Base-by-base conservation (phyloP, 2,797 vertebrate genomes). In the Coreius guichenoti region DNA sequence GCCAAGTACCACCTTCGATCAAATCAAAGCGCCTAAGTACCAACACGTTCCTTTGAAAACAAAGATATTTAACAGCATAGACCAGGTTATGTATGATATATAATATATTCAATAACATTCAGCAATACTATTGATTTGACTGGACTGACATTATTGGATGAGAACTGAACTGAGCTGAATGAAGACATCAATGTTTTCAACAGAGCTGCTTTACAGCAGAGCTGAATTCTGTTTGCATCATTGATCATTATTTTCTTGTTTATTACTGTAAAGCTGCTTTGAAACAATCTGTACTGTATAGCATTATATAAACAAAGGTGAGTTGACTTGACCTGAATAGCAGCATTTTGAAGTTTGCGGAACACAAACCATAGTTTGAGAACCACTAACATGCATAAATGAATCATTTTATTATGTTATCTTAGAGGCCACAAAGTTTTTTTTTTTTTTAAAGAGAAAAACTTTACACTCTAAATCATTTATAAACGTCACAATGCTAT, bases 101-200 rank as follows among this genome's bases (percentile, higher is more conserved):
- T 3, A 21, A 54, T 54, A 56, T 4, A 23, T 56, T 56, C 51
- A 23, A 21, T 56, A 9, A 21, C 8, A 23, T 56, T 23, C 21
- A 56, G 54, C 54, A 29, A 29, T 29, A 63, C 16, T 14, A 29
- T 13, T 29, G 5, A 63, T 29, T 63, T 26, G n/a, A 80, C 87
- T 89, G 81, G 82, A 85, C 83, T 87, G 84, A 86, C 86, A 80
- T 83, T 49, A 17, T 17, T 49, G 47, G 49, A 47, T 47, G 45
- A 19, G 49, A 51, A 19, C 49, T 51, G 49, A 51, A 19, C 6
- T 54, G 49, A 19, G 14, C 17, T 51, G 49, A 5, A 51, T 51
- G 17, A 51, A 17, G 49, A 16, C 47, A 49, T 49, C 47, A 49
- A 1, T 49, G 14, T 49, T 49, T 49, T 49, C 47, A 17, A 4